Percentiles rank a stretch among this genome's conserved stretches.
phyloP scores from a whole-genome alignment of 2,113 vertebrate species.

The Ivindomyrus marchei region DNA sequence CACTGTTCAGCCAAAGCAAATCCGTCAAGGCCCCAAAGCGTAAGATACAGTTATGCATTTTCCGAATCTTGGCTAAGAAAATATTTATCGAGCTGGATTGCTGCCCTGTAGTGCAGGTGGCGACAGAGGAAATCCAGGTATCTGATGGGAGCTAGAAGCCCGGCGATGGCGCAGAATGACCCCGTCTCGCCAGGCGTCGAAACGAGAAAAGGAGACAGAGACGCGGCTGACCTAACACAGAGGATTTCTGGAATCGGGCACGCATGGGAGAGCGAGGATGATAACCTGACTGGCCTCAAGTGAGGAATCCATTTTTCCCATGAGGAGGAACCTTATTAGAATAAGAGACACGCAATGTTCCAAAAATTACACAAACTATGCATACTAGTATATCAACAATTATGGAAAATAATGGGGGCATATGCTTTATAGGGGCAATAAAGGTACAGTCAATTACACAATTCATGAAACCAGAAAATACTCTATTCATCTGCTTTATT shows the following conservation, averaged over 20 bases:
- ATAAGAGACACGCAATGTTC: not conserved
- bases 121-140: constrained; percentile 40
- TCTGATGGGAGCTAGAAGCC: constrained; percentile 3
- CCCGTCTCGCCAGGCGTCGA: constrained; percentile 21
- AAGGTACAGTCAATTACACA: constrained; percentile 15
- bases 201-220: constrained; percentile 23
- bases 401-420: not conserved
- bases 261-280: not conserved
- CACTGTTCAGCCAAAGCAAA: constrained; percentile 51
- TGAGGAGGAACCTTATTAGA: not conserved
- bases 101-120: constrained; percentile 35
- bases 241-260: not conserved
- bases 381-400: not conserved
- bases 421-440: not conserved
- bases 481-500: not conserved
- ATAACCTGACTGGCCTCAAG: not conserved
- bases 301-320: not conserved
- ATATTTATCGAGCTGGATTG: constrained; percentile 52
- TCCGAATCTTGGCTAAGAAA: constrained; percentile 52
- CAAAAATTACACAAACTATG: not conserved
- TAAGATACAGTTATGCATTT: constrained; percentile 55
- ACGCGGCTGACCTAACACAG: not conserved
- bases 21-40: constrained; percentile 17
- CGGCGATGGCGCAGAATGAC: not conserved
- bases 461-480: not conserved